A percentile compares a stretch with the other conserved stretches of the same genome.
These are phyloP conservation scores for Metridium senile DNA, from an alignment of 92 coral and sea anemone genomes.

Conservation along the genomic window DNA sequence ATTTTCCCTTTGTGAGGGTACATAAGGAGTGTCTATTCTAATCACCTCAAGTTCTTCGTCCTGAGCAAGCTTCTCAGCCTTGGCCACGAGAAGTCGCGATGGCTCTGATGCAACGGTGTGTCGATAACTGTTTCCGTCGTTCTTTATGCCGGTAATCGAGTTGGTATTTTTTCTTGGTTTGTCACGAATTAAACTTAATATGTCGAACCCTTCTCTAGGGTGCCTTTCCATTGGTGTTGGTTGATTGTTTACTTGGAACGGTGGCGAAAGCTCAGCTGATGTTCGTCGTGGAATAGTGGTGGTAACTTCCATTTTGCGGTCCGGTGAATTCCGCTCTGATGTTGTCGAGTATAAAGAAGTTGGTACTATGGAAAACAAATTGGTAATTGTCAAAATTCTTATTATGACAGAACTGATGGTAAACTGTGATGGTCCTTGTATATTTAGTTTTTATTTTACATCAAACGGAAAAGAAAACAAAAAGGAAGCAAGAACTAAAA, in stretches of 20 bases:
- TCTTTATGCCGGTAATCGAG: slow-evolving; percentile 4
- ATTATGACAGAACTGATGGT: no score
- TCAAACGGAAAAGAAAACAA: no score
- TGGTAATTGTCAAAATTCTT: no score
- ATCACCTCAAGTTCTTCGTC: slow-evolving; percentile 41
- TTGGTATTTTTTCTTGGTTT: not conserved
- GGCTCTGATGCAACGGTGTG: not conserved
- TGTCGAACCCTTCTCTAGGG: not conserved
- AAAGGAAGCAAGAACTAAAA: no score
- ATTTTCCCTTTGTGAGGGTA: not conserved
- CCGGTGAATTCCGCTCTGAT: not conserved
- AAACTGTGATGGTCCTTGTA: no score
- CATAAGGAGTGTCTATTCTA: slow-evolving; percentile 25
- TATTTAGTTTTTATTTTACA: no score
- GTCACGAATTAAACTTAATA: slow-evolving; percentile 8
- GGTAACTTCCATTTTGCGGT: not conserved
- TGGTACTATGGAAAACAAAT: not conserved
- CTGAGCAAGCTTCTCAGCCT: slow-evolving; percentile 37
- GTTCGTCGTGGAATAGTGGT: not conserved
- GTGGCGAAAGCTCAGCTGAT: not conserved
- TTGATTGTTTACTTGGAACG: not conserved
- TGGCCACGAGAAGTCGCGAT: slow-evolving; percentile 25
- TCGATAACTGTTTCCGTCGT: not conserved
- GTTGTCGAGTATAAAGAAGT: not conserved
- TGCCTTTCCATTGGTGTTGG: not conserved